Percentiles rank a stretch among this genome's conserved stretches.
Evolutionary conservation across 2,113 vertebrate species (phyloP).

Genomic region (Puma concolor): DNA sequence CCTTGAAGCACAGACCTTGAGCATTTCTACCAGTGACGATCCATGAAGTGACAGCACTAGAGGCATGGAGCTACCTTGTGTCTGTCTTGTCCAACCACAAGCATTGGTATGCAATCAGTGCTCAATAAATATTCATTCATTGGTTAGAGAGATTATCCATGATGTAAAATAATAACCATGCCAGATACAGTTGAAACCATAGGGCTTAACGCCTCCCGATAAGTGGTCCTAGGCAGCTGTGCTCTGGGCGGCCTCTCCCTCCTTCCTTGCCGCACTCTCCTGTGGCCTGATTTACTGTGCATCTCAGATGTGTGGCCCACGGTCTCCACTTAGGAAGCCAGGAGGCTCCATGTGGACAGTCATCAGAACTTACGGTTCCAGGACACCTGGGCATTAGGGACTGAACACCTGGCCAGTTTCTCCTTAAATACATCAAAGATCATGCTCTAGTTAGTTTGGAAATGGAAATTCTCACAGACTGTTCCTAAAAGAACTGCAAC

Average conservation of each 20-base stretch:
- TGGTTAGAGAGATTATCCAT: background rate
- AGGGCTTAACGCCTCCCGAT: background rate
- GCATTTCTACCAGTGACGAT: background rate
- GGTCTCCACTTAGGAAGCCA: background rate
- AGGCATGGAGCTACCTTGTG: background rate
- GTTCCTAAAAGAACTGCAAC: conserved; percentile 13
- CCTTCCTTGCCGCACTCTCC: background rate
- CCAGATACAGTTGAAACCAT: background rate
- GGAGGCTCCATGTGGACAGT: rapidly evolving
- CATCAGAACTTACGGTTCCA: background rate
- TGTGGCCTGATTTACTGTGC: background rate
- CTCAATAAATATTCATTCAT: background rate
- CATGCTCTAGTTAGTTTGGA: background rate
- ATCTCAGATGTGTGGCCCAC: rapidly evolving
- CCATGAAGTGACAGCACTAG: background rate
- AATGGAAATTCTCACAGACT: background rate
- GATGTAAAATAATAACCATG: background rate
- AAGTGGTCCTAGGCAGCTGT: background rate
- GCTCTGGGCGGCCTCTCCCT: background rate
- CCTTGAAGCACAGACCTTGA: background rate
- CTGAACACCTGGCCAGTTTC: background rate
- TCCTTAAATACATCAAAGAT: background rate
- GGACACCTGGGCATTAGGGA: background rate
- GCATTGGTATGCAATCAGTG: background rate
- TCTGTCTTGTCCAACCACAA: background rate